phyloP scores from a whole-genome alignment of 1,140 invertebrate species.

The Andrena cerasifolii region DNA sequence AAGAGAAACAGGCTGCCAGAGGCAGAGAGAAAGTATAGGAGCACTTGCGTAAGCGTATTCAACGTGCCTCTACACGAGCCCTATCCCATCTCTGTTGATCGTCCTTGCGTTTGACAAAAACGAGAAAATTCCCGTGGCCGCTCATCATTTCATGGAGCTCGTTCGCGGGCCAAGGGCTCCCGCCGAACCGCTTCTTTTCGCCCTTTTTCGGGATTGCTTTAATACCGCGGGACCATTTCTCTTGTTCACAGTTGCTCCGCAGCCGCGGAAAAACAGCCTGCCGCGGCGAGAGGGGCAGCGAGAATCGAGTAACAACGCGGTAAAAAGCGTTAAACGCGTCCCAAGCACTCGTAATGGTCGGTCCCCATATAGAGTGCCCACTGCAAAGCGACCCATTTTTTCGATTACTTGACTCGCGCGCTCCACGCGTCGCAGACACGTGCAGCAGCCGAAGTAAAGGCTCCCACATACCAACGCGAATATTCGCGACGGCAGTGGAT shows the following conservation, averaged over 20 bases:
- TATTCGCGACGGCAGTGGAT: too few relatives aligned
- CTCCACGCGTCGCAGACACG: conserved; percentile 11
- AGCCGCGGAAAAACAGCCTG: conserved; percentile 3
- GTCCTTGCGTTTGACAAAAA: conserved; percentile 34
- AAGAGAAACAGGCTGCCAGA: too few relatives aligned
- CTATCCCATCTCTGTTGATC: not conserved
- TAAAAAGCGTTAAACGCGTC: conserved; percentile 47
- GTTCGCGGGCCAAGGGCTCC: conserved; percentile 10
- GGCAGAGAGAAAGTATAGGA: too few relatives aligned
- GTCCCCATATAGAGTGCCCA: conserved; percentile 10
- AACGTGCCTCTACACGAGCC: not conserved
- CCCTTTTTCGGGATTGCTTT: conserved; percentile 46
- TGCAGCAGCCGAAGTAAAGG: too few relatives aligned
- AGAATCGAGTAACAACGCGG: conserved; percentile 41
- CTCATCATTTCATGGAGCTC: conserved; percentile 48
- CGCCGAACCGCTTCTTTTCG: conserved; percentile 31
- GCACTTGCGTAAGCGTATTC: too few relatives aligned
- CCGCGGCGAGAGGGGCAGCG: not conserved
- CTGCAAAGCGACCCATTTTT: conserved; percentile 47
- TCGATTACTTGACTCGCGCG: not conserved
- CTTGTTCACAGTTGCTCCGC: conserved; percentile 25
- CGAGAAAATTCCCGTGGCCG: conserved; percentile 39
- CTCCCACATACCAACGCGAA: too few relatives aligned
- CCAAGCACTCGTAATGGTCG: conserved; percentile 17
- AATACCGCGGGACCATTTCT: conserved; percentile 33